Base-by-base conservation (phyloP, 2,113 vertebrate genomes). In the Antigone vipio region DNA sequence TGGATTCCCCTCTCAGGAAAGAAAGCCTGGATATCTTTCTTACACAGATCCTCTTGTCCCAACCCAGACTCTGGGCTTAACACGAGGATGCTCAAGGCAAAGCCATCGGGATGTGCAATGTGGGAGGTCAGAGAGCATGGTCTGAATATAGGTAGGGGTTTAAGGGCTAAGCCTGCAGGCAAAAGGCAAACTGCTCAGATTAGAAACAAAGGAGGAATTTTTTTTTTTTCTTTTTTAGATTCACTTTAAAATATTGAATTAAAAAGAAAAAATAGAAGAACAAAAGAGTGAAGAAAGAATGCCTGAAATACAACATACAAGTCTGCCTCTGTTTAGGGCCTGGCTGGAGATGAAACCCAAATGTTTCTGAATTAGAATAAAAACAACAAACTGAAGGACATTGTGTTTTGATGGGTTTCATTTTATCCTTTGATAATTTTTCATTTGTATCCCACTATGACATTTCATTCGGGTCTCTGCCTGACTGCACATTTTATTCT, bases 401-500 rank as follows among this genome's bases (percentile, higher is more conserved):
- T 95, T 96, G 84, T 97, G 81, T 95, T 97, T 93, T 88, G 96
- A 97, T 82, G 96, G 96, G 80, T 87, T 94, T 95, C 85, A 63
- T 93, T 92, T 97, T 95, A 95, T 79, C 85, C 95, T 96, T 93
- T 29, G 85, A 93, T 50, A 75, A 93, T 92, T 97, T 94, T 87
- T 94, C 81, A 96, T 97, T 96, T 95, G 95, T 77, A 71, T 89
- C 95, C 81, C 5, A 53, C 73, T 87, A 80, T 81, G 92, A 71
- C 56, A 52, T 95, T 90, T 97, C 92, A 88, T 89, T 81, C 40
- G 42, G 66, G 89, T 91, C 82, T 93, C 86, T 82, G 96, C 96
- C 92, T 97, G 96, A 81, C 74, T 96, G 97, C 95, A 92, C 96
- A 84, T 96, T 94, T 96, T 81, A 90, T 94, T 96, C 96, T 93